Evolutionary conservation across 2,888 invertebrate species (phyloP).

Genomic region (Alitta virens): DNA sequence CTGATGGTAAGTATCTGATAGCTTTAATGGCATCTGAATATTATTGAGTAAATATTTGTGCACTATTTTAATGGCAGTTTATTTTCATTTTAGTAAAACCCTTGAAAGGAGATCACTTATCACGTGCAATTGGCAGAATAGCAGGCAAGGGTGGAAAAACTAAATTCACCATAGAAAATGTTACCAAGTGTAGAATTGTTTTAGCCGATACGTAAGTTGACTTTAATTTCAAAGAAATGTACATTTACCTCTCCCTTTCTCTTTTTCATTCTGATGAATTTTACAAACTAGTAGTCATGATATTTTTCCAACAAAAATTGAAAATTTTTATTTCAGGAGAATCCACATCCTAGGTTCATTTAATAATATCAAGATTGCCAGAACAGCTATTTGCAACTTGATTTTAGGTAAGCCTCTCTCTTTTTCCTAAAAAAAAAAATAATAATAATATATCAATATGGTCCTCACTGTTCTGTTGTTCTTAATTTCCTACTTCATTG

Average conservation of each 20-base stretch:
- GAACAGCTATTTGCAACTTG: constrained; percentile 91
- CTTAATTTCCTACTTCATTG: neutral
- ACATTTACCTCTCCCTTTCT: no score
- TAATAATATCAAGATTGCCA: constrained; percentile 91
- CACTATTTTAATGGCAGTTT: neutral
- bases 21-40: neutral
- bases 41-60: neutral
- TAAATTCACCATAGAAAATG: constrained; percentile 98
- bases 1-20: constrained; percentile 65
- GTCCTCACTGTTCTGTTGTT: neutral
- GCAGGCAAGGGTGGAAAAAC: constrained; percentile 97
- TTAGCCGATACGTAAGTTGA: constrained; percentile 73
- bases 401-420: constrained; percentile 70
- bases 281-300: no score
- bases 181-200: constrained; percentile 96
- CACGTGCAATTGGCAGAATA: constrained; percentile 92
- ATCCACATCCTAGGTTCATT: constrained; percentile 96
- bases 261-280: no score
- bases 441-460: neutral
- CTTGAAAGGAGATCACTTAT: constrained; percentile 89
- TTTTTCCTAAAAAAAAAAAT: no score
- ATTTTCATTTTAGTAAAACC: constrained; percentile 73
- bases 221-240: no score
- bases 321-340: constrained; percentile 63
- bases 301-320: no score